phyloP scores from a whole-genome alignment of 1,140 invertebrate genomes.

The Cecropterus lyciades region DNA sequence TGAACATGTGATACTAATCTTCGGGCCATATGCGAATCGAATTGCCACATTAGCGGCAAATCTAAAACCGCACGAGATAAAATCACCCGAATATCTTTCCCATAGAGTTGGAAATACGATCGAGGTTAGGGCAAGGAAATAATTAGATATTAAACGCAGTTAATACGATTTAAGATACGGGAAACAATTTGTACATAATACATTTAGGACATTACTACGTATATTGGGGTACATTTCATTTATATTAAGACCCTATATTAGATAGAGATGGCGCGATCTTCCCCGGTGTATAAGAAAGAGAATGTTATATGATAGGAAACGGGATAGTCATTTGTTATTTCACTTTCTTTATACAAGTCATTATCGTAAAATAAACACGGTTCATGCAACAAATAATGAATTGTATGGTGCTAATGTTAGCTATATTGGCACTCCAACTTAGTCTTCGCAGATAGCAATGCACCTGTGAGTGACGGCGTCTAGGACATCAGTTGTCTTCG shows the following conservation, averaged over 20 bases:
- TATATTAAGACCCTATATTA: constrained; percentile 13
- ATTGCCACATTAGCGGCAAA: constrained; percentile 49
- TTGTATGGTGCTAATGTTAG: no score
- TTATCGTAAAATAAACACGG: no score
- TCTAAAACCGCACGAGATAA: constrained; percentile 34
- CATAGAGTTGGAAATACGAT: constrained; percentile 33
- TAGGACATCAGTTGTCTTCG: no score
- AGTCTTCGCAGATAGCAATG: no score
- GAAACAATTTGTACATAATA: constrained; percentile 35
- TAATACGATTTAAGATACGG: constrained; percentile 41
- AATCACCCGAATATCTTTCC: constrained; percentile 33
- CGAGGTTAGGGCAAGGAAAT: constrained; percentile 31
- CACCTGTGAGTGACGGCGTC: no score
- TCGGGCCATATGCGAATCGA: constrained; percentile 57
- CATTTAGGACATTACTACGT: constrained; percentile 10
- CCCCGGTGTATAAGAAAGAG: neutral
- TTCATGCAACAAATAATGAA: no score
- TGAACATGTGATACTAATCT: constrained; percentile 58
- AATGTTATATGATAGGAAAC: neutral
- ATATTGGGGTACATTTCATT: constrained; percentile 16
- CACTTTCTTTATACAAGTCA: no score
- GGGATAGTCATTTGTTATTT: no score
- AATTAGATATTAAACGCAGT: constrained; percentile 61
- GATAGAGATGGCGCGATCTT: neutral
- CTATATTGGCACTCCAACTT: no score